A percentile compares a stretch with the other conserved stretches of the same genome.
Conservation (phyloP, 2,113 vertebrate species). For the Apeltes quadracus region DNA sequence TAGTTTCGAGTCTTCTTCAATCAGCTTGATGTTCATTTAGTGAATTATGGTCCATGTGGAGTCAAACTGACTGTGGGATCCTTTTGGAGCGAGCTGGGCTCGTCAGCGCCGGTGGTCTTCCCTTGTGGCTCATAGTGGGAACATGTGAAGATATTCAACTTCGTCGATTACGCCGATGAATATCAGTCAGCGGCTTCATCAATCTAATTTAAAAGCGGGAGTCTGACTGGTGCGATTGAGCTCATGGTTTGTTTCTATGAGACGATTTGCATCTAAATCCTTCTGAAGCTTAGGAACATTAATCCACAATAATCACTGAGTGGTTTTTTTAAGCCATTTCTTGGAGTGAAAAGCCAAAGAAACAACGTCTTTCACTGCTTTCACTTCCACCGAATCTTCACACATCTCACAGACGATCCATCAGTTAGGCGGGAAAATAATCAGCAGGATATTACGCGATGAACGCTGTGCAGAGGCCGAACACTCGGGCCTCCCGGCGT, state of each 20-base stretch:
- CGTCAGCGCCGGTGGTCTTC: too few species aligned
- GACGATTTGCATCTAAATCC: neutral
- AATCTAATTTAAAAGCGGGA: too few species aligned
- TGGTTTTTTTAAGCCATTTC: neutral
- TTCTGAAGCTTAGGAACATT: neutral
- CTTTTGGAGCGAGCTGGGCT: too few species aligned
- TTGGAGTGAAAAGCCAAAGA: neutral
- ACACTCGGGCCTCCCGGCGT: neutral
- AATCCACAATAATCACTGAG: neutral
- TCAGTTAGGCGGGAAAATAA: neutral
- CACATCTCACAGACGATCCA: neutral
- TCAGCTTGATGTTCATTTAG: too few species aligned
- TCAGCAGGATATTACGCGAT: neutral
- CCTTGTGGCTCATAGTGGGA: too few species aligned
- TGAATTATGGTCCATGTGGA: too few species aligned
- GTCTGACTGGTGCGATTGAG: too few species aligned
- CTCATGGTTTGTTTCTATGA: neutral
- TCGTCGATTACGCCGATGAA: neutral
- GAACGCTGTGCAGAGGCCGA: neutral
- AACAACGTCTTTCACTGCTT: neutral
- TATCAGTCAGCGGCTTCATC: neutral
- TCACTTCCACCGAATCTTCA: neutral
- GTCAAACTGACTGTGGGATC: too few species aligned
- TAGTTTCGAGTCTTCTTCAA: too few species aligned
- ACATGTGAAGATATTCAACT: too few species aligned